These are phyloP conservation scores for Pseudomyrmex flavicornis DNA, from an alignment of 1,140 invertebrate genomes.

Conservation along the genomic window DNA sequence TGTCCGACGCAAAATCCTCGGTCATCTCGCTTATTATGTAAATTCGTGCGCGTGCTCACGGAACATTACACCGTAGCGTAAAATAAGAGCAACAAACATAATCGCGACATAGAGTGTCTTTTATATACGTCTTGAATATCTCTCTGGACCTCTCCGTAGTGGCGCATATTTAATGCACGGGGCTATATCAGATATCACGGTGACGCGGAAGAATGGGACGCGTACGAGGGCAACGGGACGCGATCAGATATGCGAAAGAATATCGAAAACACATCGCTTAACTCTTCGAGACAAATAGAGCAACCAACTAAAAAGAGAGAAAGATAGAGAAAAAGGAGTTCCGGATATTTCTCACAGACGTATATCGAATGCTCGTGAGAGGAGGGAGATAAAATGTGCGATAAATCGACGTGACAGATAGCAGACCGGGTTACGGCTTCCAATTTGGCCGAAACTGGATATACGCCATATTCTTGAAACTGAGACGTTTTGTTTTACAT, in stretches of 20 bases:
- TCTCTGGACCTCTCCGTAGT: neutral
- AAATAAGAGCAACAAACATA: conserved; percentile 2
- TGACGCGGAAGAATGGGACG: neutral
- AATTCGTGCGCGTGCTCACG: neutral
- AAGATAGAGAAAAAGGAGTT: neutral
- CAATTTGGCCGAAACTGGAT: conserved; percentile 16
- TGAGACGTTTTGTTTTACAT: neutral
- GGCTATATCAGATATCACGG: neutral
- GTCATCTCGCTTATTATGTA: conserved; percentile 31
- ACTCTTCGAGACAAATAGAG: neutral
- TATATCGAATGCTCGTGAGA: no score
- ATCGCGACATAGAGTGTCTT: neutral
- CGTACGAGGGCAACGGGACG: neutral
- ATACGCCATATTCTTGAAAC: neutral
- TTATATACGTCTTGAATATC: neutral
- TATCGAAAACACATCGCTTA: conserved; percentile 22
- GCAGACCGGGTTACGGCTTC: neutral
- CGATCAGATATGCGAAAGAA: neutral
- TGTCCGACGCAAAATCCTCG: conserved; percentile 12
- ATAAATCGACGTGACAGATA: conserved; percentile 16
- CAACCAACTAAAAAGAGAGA: neutral
- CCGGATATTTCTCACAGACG: neutral
- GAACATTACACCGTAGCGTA: neutral
- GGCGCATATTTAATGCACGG: neutral
- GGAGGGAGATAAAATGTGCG: neutral